Evolutionary conservation across 2,113 vertebrate species (phyloP), one percentile per base, ranked within the genome.

Genomic region (Pycnonotus jocosus): DNA sequence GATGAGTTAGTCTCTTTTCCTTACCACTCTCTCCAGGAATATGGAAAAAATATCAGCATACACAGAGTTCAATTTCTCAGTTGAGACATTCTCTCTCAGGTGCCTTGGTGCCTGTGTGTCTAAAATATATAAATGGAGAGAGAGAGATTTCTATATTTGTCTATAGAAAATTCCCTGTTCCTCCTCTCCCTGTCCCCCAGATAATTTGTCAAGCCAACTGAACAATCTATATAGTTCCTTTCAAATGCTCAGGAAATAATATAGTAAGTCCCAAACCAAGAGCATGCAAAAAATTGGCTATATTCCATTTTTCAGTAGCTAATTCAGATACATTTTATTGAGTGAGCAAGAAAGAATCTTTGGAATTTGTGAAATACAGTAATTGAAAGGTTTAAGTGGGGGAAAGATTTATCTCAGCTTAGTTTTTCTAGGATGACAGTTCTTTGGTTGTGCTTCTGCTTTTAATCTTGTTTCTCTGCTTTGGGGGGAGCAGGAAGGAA

Each of bases 371-470:
- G 84, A 81, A 92, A 92, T 92, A 91, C 61, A 80, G 28, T 95
- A 96, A 97, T 79, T 92, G 93, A 95, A 95, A 94, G 94, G 70
- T 96, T 91, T 92, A 90, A 96, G 88, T 73, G 54, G 38, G 58
- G 56, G 70, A 95, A 96, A 96, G 88, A 83, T 95, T 95, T 96
- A 94, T 83, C 86, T 96, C 90, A 82, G 95, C 65, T 78, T 91
- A 62, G 68, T 81, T 83, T 97, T 97, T 95, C 94, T 87, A 72
- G 83, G 66, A 76, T 94, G 91, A 94, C 95, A 87, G 78, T 94
- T 94, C 94, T 93, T 93, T 95, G 82, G 88, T 96, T 96, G 91
- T 97, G 80, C 83, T 96, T 93, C 92, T 96, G 97, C 95, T 95
- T 96, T 95, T 96, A 97, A 95, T 95, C 95, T 95, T 95, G 81